Evolutionary conservation across 2,888 invertebrate genomes (phyloP).

Genomic region (Gisinianus flammeolus): DNA sequence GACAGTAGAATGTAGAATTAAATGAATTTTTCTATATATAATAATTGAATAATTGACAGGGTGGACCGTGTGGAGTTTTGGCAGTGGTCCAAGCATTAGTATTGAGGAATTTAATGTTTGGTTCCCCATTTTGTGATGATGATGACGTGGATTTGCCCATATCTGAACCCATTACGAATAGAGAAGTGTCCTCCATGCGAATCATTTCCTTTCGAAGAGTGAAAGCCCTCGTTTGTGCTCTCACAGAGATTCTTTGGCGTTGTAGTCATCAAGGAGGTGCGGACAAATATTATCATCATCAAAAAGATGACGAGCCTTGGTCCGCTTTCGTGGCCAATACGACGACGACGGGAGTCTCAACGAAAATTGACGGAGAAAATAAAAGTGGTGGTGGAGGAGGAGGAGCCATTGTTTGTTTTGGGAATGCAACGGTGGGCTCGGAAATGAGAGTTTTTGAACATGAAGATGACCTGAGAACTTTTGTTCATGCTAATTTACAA

Average conservation of each 20-base stretch:
- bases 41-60: slow-evolving; percentile 59
- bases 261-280: slow-evolving; percentile 47
- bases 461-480: slow-evolving; percentile 33
- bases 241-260: slow-evolving; percentile 60
- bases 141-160: slow-evolving; percentile 22
- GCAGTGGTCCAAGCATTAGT: slow-evolving; percentile 65
- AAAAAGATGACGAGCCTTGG: not conserved
- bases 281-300: not conserved
- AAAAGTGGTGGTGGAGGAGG: not conserved
- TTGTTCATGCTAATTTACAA: slow-evolving; percentile 42
- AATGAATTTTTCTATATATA: not conserved
- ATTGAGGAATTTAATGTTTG: slow-evolving; percentile 64
- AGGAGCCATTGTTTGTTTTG: slow-evolving; percentile 34
- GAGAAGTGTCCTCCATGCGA: slow-evolving; percentile 1
- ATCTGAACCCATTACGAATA: slow-evolving; percentile 23
- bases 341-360: not conserved
- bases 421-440: slow-evolving; percentile 26
- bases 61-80: slow-evolving; percentile 66
- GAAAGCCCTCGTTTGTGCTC: slow-evolving; percentile 45
- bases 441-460: slow-evolving; percentile 37
- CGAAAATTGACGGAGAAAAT: not conserved
- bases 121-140: slow-evolving; percentile 45
- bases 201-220: slow-evolving; percentile 25
- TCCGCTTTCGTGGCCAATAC: not conserved
- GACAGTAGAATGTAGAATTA: too few species aligned